Evolutionary conservation across 2,888 invertebrate species (phyloP), one percentile per base, ranked within the genome.

Genomic region (Anarsia innoxiella): DNA sequence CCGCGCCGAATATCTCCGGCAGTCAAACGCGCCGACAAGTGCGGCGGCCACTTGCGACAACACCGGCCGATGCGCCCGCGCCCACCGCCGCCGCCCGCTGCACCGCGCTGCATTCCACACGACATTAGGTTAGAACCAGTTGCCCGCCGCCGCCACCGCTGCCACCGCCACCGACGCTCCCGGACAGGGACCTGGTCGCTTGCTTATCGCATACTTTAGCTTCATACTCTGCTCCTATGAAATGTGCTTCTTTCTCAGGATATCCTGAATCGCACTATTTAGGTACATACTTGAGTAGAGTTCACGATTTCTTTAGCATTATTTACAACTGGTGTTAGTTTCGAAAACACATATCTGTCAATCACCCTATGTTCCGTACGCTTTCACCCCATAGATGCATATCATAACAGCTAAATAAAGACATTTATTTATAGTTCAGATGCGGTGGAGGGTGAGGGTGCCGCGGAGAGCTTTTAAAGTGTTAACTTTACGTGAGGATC

Each of bases 1-100:
- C 82, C 72, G 82, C 77, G 82, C 82, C 83, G 82, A 83, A 83
- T 80, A 82, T 82, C 82, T 80, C 78, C 69, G 66, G 67, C 78
- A 74, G 75, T 80, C 82, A 82, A 82, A 82, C 77, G 82, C 71
- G 79, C 82, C 83, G 80, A 79, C 83, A 80, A 83, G 82, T 82
- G 83, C 78, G 78, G 61, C 66, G 68, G 26, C 74, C 79, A 78
- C 82, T 80, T 77, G 79, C 78, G 82, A 80, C 82, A 77, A 79
- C 78, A 76, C 68, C 69, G 73, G 61, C 60, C 76, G 74, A 73
- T 72, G 77, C 68, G 66, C 66, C 64, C 56, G 59, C 57, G 56
- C 55, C 53, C 37, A 59, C n/a, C n/a, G n/a, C 44, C 57, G 53
- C n/a, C 56, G n/a, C n/a, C n/a, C 54, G 39, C 60, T 45, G 31